These are phyloP conservation scores for Propithecus coquereli DNA, from an alignment of 2,113 vertebrate genomes.

Conservation along the genomic window DNA sequence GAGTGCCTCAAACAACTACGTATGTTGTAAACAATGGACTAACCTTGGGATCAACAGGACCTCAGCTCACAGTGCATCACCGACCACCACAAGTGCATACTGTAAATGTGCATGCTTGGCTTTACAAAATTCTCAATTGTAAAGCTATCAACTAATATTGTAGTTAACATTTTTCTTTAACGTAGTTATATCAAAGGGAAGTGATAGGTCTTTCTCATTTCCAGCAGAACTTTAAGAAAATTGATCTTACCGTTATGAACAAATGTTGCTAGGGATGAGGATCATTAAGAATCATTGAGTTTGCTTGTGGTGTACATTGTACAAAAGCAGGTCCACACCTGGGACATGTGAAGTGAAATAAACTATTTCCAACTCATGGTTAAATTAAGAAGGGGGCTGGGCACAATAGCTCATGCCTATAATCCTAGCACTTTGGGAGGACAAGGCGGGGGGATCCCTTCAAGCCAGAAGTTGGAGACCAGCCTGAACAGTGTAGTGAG, in stretches of 20 bases:
- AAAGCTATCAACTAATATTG: not conserved
- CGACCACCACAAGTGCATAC: constrained; percentile 83
- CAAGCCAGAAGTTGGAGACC: too few relatives aligned
- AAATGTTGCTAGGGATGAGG: not conserved
- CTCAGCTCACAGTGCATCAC: constrained; percentile 89
- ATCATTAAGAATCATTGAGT: not conserved
- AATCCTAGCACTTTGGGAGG: too few relatives aligned
- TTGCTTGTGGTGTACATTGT: not conserved
- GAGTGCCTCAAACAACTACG: constrained; percentile 85
- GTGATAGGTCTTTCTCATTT: not conserved
- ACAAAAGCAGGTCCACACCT: not conserved
- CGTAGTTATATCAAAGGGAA: not conserved
- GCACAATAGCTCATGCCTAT: too few relatives aligned
- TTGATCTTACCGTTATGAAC: not conserved
- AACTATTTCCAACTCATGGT: not conserved
- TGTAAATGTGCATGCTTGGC: constrained; percentile 68
- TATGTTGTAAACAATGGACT: constrained; percentile 88
- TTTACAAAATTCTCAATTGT: not conserved
- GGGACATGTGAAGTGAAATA: not conserved
- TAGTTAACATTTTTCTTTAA: not conserved
- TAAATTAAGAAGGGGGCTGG: not conserved
- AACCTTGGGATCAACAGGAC: constrained; percentile 82
- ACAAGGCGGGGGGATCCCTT: too few relatives aligned
- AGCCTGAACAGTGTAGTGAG: too few relatives aligned
- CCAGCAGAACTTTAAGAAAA: not conserved